Base-by-base conservation (phyloP, 2,797 vertebrate genomes). In the Aeoliscus strigatus region DNA sequence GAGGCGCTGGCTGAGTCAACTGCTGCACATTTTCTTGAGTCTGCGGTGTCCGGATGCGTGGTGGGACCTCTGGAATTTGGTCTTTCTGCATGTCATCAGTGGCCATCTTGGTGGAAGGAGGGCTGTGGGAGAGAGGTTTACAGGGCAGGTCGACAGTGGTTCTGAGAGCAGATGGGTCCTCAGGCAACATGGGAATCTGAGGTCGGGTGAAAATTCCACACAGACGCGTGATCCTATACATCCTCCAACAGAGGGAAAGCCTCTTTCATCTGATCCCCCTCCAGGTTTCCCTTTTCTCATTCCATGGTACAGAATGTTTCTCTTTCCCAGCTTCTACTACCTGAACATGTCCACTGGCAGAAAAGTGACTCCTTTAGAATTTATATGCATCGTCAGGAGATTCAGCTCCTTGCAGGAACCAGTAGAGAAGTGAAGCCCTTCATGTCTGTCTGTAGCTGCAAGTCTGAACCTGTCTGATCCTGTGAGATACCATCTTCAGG, bases 11-110 rank as follows among this genome's bases (percentile, higher is more conserved):
- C 7, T 48, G 62, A 33, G 17, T 10, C 7, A 59, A 42, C 33
- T 43, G 52, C 6, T 57, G 56, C 9, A 26, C 1, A 27, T 28
- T 60, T 8, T 75, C 79, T 51, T 32, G 41, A 23, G 14, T 27
- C 25, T 51, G 49, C 1, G 53, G 13, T 13, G 31, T 58, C 59
- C 38, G 70, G 48, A 38, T 63, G 27, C 76, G 67, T n/a, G 70
- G 73, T 8, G 73, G 80, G 12, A 84, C 44, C 29, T 65, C 60
- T 9, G 76, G 87, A 27, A 39, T 46, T 43, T 42, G 57, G 8
- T 75, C 76, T 5, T 26, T 60, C 11, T 73, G 67, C 4, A 18
- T 14, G 17, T 83, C 80, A 58, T 82, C 61, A 0, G 27, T 7
- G 3, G 34, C 32, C 10, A 49, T 49, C 16, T 54, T 52, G 39